phyloP scores from a whole-genome alignment of 2,797 vertebrate genomes.

The Sebastes nivosus region DNA sequence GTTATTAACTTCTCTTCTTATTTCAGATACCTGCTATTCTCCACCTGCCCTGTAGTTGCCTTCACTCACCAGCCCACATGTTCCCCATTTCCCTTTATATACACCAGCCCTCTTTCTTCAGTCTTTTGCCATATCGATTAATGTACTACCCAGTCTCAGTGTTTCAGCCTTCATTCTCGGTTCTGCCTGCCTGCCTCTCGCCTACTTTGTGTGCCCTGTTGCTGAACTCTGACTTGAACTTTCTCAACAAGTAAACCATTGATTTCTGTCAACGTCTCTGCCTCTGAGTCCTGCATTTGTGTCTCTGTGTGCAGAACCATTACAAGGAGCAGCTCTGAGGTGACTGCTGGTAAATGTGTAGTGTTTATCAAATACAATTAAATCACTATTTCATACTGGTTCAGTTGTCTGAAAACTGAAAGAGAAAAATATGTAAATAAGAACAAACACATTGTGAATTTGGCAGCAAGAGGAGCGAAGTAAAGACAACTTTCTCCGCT shows the following conservation, averaged over 20 bases:
- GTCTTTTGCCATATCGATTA: not conserved
- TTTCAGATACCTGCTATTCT: not conserved
- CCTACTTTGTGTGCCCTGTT: not conserved
- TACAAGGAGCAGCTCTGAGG: not conserved
- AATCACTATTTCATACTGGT: not conserved
- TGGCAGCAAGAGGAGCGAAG: not conserved
- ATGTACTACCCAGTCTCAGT: not conserved
- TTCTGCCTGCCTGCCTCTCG: not conserved
- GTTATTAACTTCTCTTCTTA: fast-evolving
- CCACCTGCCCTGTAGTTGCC: too few relatives aligned
- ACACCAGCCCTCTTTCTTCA: not conserved
- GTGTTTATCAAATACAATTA: not conserved
- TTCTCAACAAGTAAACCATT: not conserved
- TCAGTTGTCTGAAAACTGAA: not conserved
- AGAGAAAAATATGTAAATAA: not conserved
- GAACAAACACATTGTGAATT: not conserved
- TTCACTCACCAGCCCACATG: fast-evolving
- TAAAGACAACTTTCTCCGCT: not conserved
- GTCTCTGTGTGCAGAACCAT: not conserved
- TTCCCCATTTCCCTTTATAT: not conserved
- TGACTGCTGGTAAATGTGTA: not conserved
- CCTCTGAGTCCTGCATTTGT: not conserved
- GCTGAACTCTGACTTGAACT: not conserved
- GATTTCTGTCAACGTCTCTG: not conserved
- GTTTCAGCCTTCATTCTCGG: not conserved